phyloP scores from a whole-genome alignment of 2,113 vertebrate species.

The Melanotaenia duboulayi region DNA sequence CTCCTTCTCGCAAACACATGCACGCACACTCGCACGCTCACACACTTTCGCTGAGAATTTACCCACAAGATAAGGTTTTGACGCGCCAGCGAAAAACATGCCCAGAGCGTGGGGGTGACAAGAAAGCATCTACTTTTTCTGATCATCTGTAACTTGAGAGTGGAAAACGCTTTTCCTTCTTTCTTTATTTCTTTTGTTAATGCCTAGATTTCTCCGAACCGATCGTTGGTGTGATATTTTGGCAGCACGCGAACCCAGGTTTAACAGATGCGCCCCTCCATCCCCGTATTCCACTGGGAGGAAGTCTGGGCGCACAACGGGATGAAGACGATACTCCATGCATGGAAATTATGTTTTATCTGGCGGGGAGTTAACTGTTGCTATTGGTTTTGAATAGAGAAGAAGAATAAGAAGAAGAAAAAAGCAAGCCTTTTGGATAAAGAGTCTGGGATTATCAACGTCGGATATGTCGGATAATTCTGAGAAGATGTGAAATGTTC shows the following conservation, averaged over 20 bases:
- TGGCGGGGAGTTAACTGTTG: slow-evolving; percentile 53
- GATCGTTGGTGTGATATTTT: slow-evolving; percentile 42
- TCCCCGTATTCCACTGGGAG: slow-evolving; percentile 50
- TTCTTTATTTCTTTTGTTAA: not conserved
- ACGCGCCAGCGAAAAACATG: slow-evolving; percentile 33
- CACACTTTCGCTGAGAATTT: slow-evolving; percentile 42
- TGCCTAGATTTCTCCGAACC: not conserved
- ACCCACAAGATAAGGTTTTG: slow-evolving; percentile 43
- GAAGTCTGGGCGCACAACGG: slow-evolving; percentile 41
- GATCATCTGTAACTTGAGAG: not conserved
- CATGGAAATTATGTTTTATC: slow-evolving; percentile 5
- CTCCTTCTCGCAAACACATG: not conserved
- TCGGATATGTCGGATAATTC: not conserved
- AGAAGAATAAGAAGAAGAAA: too few species aligned
- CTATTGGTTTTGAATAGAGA: slow-evolving; percentile 1
- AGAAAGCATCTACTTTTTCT: slow-evolving; percentile 32
- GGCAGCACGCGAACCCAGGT: slow-evolving; percentile 27
- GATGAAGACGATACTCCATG: slow-evolving; percentile 44
- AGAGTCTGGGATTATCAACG: slow-evolving; percentile 28
- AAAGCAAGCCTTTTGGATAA: slow-evolving; percentile 48
- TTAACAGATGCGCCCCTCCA: slow-evolving; percentile 45
- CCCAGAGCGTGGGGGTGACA: slow-evolving; percentile 24
- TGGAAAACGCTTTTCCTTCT: not conserved
- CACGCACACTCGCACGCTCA: not conserved
- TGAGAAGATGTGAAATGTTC: slow-evolving; percentile 36